These are phyloP conservation scores for Okapia johnstoni DNA, from an alignment of 2,113 vertebrate species.

Conservation along the genomic window DNA sequence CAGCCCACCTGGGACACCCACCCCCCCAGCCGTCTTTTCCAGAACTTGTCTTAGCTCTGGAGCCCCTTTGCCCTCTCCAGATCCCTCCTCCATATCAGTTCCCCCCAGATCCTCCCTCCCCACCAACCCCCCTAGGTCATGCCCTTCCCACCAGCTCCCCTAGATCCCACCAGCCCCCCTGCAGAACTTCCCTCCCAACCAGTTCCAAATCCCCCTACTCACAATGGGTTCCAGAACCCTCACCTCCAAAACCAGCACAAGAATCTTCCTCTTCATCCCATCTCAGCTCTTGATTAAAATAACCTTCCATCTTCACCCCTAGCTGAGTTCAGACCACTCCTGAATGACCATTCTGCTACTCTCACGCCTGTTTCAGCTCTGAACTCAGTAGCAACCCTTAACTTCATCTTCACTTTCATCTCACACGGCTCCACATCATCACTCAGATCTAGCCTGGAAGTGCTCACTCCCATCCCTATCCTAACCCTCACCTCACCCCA, in stretches of 20 bases:
- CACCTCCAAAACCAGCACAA: not conserved
- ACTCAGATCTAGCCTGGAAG: not conserved
- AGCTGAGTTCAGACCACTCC: not conserved
- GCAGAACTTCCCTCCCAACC: not conserved
- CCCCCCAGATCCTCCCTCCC: not conserved
- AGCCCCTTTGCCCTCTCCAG: not conserved
- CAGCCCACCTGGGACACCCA: not conserved
- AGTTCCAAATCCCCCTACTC: not conserved
- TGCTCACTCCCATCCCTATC: fast-evolving
- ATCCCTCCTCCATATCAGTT: not conserved
- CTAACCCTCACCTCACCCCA: not conserved
- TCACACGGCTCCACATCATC: fast-evolving
- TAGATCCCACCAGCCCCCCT: not conserved
- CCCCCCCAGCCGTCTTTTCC: fast-evolving
- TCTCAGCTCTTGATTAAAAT: not conserved
- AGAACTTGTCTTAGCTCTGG: not conserved
- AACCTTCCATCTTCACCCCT: not conserved
- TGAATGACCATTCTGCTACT: not conserved
- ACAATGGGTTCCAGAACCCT: not conserved
- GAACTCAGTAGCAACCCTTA: not conserved
- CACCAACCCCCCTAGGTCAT: not conserved
- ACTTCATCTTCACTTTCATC: no score
- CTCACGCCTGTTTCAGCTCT: fast-evolving
- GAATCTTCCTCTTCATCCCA: not conserved
- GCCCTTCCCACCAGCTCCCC: not conserved